Conservation (phyloP, 2,888 invertebrate genomes). For the Crepidodera aurea region DNA sequence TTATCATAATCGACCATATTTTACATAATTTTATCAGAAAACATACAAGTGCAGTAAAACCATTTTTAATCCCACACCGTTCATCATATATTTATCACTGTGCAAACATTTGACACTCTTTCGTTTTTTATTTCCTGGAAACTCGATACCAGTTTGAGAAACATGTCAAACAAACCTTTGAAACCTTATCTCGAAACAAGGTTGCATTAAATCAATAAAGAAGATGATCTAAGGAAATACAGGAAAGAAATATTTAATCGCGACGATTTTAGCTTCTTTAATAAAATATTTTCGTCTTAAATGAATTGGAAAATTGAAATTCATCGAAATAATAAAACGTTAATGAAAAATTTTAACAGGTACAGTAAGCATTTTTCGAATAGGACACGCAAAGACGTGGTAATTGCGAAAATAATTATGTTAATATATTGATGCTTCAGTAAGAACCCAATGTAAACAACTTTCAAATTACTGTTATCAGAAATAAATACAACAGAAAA, state of each 20-base stretch:
- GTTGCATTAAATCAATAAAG: background rate
- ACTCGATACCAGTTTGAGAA: background rate
- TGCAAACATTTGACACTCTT: conserved; percentile 1
- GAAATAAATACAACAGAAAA: no score
- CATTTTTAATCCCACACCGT: background rate
- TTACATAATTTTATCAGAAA: background rate
- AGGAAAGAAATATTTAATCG: background rate
- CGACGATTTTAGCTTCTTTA: no score
- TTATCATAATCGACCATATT: background rate
- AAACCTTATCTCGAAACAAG: background rate
- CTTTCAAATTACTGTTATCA: no score
- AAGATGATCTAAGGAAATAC: background rate
- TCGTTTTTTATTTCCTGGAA: background rate
- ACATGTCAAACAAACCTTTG: conserved; percentile 1
- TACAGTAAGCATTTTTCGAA: no score
- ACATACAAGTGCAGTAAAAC: background rate
- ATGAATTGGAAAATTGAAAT: no score
- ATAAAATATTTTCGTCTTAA: no score
- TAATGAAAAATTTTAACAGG: no score
- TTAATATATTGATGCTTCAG: no score
- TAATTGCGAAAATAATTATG: no score
- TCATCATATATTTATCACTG: conserved; percentile 1
- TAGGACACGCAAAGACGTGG: no score
- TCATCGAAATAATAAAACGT: no score
- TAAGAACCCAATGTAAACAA: no score